These are phyloP conservation scores for Tachycineta bicolor DNA, from an alignment of 2,113 vertebrate species.

Conservation along the genomic window DNA sequence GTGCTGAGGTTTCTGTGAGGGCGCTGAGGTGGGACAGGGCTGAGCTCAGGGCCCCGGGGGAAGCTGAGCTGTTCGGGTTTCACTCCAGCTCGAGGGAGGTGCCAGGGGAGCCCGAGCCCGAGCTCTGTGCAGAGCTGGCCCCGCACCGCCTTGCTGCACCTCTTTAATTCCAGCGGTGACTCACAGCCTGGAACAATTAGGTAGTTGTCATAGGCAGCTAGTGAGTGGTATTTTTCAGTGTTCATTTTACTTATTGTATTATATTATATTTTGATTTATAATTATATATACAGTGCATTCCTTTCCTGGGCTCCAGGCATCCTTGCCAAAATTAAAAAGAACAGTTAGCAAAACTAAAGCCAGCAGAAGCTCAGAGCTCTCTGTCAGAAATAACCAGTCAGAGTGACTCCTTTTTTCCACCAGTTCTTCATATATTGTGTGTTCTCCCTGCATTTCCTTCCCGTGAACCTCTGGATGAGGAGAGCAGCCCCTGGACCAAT, in stretches of 20 bases:
- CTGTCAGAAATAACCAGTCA: constrained; percentile 1
- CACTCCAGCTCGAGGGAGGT: rapidly evolving
- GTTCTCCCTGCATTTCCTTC: background rate
- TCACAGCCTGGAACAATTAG: constrained; percentile 51
- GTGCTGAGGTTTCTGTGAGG: rapidly evolving
- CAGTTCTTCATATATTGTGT: background rate
- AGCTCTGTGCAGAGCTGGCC: background rate
- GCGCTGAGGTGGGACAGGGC: background rate
- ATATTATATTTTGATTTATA: constrained; percentile 66
- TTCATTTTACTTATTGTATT: constrained; percentile 53
- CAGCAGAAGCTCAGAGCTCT: constrained; percentile 12
- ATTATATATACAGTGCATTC: constrained; percentile 38
- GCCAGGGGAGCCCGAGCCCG: background rate
- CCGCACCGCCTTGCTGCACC: background rate
- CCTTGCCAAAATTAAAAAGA: constrained; percentile 53
- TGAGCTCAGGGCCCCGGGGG: background rate
- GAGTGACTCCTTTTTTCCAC: background rate
- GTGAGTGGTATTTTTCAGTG: constrained; percentile 39
- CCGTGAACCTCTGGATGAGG: background rate
- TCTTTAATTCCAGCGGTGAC: constrained; percentile 40
- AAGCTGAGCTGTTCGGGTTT: background rate
- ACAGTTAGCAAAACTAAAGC: constrained; percentile 13
- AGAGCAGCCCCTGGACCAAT: background rate
- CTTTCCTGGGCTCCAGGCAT: constrained; percentile 10
- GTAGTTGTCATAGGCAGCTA: constrained; percentile 30